Base-by-base conservation (phyloP, 2,113 vertebrate species). In the Addax nasomaculatus region DNA sequence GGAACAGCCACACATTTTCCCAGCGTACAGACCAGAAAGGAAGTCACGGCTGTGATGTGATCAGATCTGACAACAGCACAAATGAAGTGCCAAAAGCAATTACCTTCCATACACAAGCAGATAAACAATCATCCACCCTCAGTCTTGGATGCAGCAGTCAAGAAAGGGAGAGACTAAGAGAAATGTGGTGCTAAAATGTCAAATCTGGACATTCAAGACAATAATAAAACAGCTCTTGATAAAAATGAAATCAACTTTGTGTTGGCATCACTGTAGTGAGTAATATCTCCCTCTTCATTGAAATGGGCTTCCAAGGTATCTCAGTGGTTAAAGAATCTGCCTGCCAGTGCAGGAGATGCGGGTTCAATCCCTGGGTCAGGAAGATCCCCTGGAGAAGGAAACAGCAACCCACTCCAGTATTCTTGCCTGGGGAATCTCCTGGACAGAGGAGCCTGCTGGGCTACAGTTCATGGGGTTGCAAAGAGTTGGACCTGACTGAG, bases 31-130 rank as follows among this genome's bases (percentile, higher is more conserved):
- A 92, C 43, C 9, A 29, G 80, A 93, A 6, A 47, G 39, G 16
- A 16, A 76, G 36, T 33, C 60, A n/a, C 7, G 17, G 36, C 33
- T 86, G 8, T 33, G 79, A 73, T 3, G 5, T 51, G 60, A 98
- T 96, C 57, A 27, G 55, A 86, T 91, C 85, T 89, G 93, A 96
- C 96, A 96, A 73, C 14, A 64, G 78, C 45, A 93, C 95, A 94
- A 93, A 96, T 91, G 85, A 95, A 89, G 16, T 92, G 85, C 27
- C 95, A 76, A n/a, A 60, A 94, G 78, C 90, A 97, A 97, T 97
- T 84, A 78, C 57, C 36, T 51, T 70, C 90, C 27, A 15, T 81
- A n/a, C 36, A 19, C 7, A 70, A 57, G 62, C 80, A 89, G 90
- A 89, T 88, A 94, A 95, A 96, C 87, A 83, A 86, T 17, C 36